Base-by-base conservation (phyloP, 2,113 vertebrate species). In the Ancistrus triradiatus region DNA sequence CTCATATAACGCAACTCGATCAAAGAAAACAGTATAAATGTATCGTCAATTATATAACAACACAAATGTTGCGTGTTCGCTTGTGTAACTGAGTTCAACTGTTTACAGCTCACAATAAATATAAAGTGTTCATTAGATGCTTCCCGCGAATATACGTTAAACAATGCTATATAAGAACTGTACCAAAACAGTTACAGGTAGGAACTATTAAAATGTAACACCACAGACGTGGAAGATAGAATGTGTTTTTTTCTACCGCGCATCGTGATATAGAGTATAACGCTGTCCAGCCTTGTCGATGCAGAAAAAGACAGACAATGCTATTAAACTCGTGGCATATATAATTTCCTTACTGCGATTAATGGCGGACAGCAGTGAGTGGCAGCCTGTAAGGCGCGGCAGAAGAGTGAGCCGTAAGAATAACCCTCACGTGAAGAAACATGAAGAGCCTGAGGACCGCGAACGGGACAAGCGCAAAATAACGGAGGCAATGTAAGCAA, bases 321-420 rank as follows among this genome's bases (percentile, higher is more conserved):
- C 6, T 24, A 7, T 28, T 56, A 2, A 25, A 17, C 11, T 7
- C 14, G 18, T n/a, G n/a, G n/a, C n/a, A n/a, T n/a, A n/a, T n/a
- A n/a, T n/a, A n/a, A n/a, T 8, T 46, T 15, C 17, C 2, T 17
- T 24, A 18, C 18, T 10, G 21, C 1, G 1, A 10, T 10, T 33
- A 55, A 66, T 75, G 73, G 59, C 68, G 1, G 53, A 61, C 47
- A 62, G 52, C 6, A 74, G 61, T 1, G 79, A 81, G 53, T 90
- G 87, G 87, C 84, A 84, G 72, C 63, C 78, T 1, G 83, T 79
- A 25, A 73, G 79, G 24, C 58, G 83, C 25, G 71, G 83, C n/a
- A 88, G 81, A 76, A 78, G 82, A 8, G 64, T 72, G 15, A 42
- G 73, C 1, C 68, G 52, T 55, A 78, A 27, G 51, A 58, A 44